These are phyloP conservation scores for Pomatostomus ruficeps DNA, from an alignment of 2,113 vertebrate genomes.

Conservation along the genomic window DNA sequence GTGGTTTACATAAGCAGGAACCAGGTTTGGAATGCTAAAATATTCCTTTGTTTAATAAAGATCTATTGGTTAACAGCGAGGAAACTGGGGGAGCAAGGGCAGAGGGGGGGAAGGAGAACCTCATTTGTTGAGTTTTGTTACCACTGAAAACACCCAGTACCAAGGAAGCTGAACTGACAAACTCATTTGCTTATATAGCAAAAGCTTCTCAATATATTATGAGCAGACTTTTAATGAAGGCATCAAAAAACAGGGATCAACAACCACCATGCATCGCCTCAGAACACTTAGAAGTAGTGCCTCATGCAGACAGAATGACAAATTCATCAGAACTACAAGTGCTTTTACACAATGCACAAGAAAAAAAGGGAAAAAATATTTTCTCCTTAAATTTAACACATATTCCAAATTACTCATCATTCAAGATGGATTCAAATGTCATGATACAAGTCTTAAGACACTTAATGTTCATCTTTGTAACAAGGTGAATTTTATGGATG, in stretches of 20 bases:
- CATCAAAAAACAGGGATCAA: constrained; percentile 58
- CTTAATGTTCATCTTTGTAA: not conserved
- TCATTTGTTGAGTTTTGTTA: constrained; percentile 50
- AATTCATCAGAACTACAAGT: constrained; percentile 67
- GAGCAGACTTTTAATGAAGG: constrained; percentile 64
- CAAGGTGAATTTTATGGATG: not conserved
- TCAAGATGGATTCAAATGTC: constrained; percentile 8
- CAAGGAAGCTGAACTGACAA: constrained; percentile 35
- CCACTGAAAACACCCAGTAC: constrained; percentile 44
- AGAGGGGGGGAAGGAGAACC: not conserved
- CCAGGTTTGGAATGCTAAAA: constrained; percentile 61
- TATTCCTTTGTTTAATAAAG: constrained; percentile 59
- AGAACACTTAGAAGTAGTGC: constrained; percentile 73
- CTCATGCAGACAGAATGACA: constrained; percentile 81
- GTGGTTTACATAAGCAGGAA: constrained; percentile 11
- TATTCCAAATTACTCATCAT: constrained; percentile 48
- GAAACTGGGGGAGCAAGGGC: not conserved
- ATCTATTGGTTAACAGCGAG: constrained; percentile 44
- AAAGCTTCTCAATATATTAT: constrained; percentile 48
- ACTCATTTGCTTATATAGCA: constrained; percentile 43
- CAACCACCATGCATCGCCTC: constrained; percentile 81
- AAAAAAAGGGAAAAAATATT: constrained; percentile 36
- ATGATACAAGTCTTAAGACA: not conserved
- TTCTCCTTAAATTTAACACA: constrained; percentile 44
- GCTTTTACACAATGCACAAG: constrained; percentile 58